Percentiles rank a stretch among this genome's conserved stretches.
phyloP scores from a whole-genome alignment of 2,113 vertebrate species.

The Hystrix brachyura region DNA sequence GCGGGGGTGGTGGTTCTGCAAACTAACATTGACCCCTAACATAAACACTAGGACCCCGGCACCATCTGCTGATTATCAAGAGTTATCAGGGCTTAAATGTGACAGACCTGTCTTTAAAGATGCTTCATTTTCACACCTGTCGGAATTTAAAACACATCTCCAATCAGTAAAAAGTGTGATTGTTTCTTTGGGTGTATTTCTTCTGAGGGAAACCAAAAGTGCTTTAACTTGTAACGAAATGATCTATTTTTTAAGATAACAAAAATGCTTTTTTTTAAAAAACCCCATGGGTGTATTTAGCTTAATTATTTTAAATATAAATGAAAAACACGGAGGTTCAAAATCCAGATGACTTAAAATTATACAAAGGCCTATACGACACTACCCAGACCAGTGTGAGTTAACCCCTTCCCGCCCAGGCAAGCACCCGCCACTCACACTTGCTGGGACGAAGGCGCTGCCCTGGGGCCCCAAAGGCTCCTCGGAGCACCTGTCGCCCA shows the following conservation, averaged over 20 bases:
- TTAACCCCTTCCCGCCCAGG: not conserved
- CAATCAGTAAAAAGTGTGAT: constrained; percentile 64
- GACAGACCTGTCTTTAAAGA: constrained; percentile 75
- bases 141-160: constrained; percentile 61
- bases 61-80: constrained; percentile 74
- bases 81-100: constrained; percentile 70
- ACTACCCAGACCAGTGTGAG: rapidly evolving
- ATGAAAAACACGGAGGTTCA: constrained; percentile 55
- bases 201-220: not conserved
- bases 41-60: constrained; percentile 58
- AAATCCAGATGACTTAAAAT: constrained; percentile 56
- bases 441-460: not conserved
- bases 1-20: not conserved
- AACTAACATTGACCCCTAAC: constrained; percentile 67
- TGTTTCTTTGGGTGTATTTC: constrained; percentile 60
- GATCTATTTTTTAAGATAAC: constrained; percentile 75
- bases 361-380: not conserved
- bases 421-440: not conserved
- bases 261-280: constrained; percentile 20
- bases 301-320: constrained; percentile 64
- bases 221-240: constrained; percentile 7
- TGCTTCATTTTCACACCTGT: constrained; percentile 67
- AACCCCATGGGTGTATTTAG: not conserved
- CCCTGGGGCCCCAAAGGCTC: not conserved
- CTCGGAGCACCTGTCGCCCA: not conserved